These are phyloP conservation scores for Tinamus guttatus DNA, from an alignment of 2,113 vertebrate species.

Conservation along the genomic window DNA sequence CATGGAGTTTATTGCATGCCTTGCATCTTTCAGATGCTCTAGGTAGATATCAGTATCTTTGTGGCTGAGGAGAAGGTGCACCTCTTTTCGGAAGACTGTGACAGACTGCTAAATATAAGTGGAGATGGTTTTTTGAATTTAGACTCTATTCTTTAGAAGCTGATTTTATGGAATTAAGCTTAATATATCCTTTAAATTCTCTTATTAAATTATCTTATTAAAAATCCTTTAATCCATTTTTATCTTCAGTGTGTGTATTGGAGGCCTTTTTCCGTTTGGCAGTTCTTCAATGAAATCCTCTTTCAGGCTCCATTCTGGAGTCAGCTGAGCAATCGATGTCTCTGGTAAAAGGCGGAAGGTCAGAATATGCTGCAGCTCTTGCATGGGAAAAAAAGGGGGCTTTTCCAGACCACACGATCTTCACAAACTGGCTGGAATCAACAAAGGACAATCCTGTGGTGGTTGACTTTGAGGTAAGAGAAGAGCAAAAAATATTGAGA, in stretches of 20 bases:
- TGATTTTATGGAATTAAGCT: neutral
- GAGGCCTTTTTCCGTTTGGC: neutral
- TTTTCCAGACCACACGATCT: constrained; percentile 73
- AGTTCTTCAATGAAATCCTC: neutral
- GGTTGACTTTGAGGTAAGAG: constrained; percentile 85
- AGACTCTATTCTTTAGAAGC: neutral
- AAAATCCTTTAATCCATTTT: neutral
- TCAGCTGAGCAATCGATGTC: constrained; percentile 87
- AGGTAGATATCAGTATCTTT: neutral
- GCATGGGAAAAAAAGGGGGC: constrained; percentile 83
- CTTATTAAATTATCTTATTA: no score
- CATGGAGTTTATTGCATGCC: neutral
- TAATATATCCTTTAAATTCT: neutral
- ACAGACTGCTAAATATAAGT: neutral
- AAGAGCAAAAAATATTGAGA: neutral
- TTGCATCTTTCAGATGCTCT: neutral
- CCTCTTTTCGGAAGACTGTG: neutral
- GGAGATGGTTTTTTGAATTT: neutral
- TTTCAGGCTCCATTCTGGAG: constrained; percentile 88
- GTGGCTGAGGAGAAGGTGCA: neutral
- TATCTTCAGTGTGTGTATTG: accelerated
- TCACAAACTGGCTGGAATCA: constrained; percentile 86
- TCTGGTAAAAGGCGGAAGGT: constrained; percentile 83
- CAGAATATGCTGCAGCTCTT: constrained; percentile 83
- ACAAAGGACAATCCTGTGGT: constrained; percentile 87